A percentile compares a stretch with the other conserved stretches of the same genome.
phyloP scores from a whole-genome alignment of 2,113 vertebrate genomes.

The Prionailurus bengalensis region DNA sequence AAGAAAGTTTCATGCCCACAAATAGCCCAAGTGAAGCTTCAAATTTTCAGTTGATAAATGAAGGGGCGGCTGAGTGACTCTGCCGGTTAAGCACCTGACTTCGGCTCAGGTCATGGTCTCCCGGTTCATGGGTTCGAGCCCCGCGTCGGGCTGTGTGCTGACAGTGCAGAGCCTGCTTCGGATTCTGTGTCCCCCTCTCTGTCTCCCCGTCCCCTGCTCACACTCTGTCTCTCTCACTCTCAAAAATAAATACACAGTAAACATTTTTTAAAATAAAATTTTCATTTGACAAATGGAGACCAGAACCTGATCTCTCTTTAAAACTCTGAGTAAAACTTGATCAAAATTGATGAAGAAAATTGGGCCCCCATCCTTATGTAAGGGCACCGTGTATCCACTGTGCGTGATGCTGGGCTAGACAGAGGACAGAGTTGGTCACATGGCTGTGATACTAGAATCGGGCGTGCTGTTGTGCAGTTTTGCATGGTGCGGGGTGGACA shows the following conservation, averaged over 20 bases:
- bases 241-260: no score
- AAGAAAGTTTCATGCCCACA: conserved; percentile 48
- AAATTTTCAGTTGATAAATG: conserved; percentile 57
- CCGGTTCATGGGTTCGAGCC: no score
- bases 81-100: no score
- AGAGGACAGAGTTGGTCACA: neutral
- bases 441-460: neutral
- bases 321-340: conserved; percentile 4
- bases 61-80: neutral
- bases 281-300: conserved; percentile 53
- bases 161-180: no score
- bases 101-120: no score
- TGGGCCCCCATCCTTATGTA: neutral
- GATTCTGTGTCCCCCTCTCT: no score
- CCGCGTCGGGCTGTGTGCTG: no score
- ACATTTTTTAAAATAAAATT: neutral
- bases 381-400: neutral
- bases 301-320: conserved; percentile 21
- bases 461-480: neutral
- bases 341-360: neutral
- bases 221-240: no score
- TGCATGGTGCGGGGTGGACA: neutral
- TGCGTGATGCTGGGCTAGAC: neutral
- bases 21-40: conserved; percentile 33
- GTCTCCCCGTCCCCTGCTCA: no score